phyloP scores from a whole-genome alignment of 64 coral and sea anemone species.

The Stichodactyla mertensii region DNA sequence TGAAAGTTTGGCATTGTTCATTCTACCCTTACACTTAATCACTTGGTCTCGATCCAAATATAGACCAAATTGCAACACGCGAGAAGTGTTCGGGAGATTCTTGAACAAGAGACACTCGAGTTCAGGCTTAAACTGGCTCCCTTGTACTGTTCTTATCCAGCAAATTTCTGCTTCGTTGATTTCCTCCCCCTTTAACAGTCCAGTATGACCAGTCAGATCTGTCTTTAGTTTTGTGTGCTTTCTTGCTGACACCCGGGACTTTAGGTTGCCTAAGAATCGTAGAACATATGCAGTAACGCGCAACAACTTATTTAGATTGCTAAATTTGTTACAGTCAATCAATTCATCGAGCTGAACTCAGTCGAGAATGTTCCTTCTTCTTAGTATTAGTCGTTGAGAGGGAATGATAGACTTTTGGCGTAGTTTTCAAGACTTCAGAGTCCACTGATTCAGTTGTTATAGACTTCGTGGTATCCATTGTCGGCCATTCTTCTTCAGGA shows the following conservation, averaged over 20 bases:
- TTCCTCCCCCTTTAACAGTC: background rate
- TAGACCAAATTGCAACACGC: too few relatives aligned
- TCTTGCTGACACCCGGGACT: too few relatives aligned
- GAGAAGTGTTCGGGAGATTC: too few relatives aligned
- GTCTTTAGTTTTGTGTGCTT: too few relatives aligned
- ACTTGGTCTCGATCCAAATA: background rate
- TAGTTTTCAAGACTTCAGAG: background rate
- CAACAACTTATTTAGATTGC: constrained; percentile 21
- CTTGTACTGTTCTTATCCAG: background rate
- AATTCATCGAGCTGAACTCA: background rate
- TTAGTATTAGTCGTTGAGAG: background rate
- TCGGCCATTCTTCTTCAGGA: constrained; percentile 33
- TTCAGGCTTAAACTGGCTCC: background rate
- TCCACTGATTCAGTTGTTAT: background rate
- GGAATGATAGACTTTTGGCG: background rate
- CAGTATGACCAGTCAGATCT: background rate
- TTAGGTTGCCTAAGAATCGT: too few relatives aligned
- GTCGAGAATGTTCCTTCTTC: background rate
- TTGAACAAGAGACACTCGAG: too few relatives aligned
- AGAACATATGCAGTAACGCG: constrained; percentile 31
- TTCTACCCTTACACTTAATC: constrained; percentile 28
- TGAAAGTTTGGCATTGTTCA: constrained; percentile 33
- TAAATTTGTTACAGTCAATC: constrained; percentile 8
- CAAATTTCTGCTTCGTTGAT: background rate
- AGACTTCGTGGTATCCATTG: constrained; percentile 24